Evolutionary conservation across 2,888 invertebrate genomes (phyloP).

Genomic region (Lycaena phlaeas): DNA sequence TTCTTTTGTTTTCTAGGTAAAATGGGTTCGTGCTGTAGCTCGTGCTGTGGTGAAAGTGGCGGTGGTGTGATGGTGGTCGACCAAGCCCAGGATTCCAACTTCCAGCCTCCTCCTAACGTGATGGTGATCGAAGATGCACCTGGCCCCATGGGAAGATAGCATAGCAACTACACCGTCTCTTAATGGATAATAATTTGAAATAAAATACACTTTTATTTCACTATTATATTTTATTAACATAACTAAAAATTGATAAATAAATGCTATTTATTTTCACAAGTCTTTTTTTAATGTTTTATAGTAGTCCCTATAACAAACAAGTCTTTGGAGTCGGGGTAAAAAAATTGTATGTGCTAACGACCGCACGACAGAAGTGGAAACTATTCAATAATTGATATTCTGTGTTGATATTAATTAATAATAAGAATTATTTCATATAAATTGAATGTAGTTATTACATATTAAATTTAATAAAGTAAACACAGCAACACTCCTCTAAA

Average conservation of each 20-base stretch:
- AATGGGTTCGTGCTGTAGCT: constrained; percentile 19
- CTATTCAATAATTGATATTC: no score
- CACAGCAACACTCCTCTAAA: no score
- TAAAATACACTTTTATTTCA: background rate
- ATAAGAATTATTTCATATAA: no score
- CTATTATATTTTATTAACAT: background rate
- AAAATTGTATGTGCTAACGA: no score
- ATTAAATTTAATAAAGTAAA: no score
- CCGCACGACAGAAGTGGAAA: no score
- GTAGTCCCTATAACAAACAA: background rate
- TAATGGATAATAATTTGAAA: background rate
- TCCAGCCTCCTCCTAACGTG: constrained; percentile 25
- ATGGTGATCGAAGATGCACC: constrained; percentile 26
- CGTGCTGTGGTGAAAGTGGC: constrained; percentile 28
- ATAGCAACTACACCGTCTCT: background rate
- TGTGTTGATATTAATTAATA: no score
- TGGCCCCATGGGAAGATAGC: constrained; percentile 28
- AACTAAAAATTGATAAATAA: background rate
- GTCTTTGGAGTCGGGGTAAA: background rate
- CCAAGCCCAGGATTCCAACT: constrained; percentile 20
- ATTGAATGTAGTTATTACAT: no score
- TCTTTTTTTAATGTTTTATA: no score
- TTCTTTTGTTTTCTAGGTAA: constrained; percentile 9
- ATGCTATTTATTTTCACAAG: background rate
- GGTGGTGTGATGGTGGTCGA: constrained; percentile 23